Percentiles rank a stretch among this genome's conserved stretches.
Conservation (phyloP, 2,113 vertebrate genomes). For the Coturnix japonica region DNA sequence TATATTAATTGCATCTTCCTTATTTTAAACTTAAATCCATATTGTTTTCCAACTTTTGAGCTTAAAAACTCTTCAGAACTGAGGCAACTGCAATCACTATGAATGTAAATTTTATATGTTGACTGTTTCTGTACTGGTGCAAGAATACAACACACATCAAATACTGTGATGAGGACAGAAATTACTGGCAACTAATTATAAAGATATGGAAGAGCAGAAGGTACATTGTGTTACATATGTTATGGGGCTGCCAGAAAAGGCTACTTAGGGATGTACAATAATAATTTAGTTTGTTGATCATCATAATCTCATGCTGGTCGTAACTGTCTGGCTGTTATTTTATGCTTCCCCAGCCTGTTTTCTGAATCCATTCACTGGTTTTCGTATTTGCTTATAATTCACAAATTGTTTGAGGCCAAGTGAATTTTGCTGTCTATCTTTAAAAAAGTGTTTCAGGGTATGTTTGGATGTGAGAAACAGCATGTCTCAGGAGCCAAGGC, state of each 20-base stretch:
- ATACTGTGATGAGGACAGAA: constrained; percentile 27
- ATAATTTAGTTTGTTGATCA: constrained; percentile 60
- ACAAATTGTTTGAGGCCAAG: not conserved
- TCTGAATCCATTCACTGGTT: not conserved
- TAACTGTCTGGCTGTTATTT: constrained; percentile 53
- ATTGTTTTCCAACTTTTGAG: not conserved
- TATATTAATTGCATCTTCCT: constrained; percentile 5
- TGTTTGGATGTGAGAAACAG: too few relatives aligned
- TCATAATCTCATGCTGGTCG: constrained; percentile 39
- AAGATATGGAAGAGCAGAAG: constrained; percentile 45
- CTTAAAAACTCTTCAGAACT: not conserved
- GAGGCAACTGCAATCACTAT: not conserved
- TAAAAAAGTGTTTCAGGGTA: not conserved
- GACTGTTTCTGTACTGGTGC: not conserved
- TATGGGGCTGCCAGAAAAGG: constrained; percentile 32
- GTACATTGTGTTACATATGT: constrained; percentile 5
- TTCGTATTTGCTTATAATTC: constrained; percentile 11
- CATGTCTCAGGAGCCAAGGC: too few relatives aligned
- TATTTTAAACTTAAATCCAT: constrained; percentile 18
- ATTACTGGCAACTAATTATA: constrained; percentile 29
- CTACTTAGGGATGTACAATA: constrained; percentile 49
- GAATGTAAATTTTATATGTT: constrained; percentile 30
- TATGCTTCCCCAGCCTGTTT: constrained; percentile 42
- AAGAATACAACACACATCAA: constrained; percentile 10
- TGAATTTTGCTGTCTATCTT: constrained; percentile 37